Percentiles rank a stretch among this genome's conserved stretches.
phyloP scores from a whole-genome alignment of 2,113 vertebrate species.

The Bubo scandiacus region DNA sequence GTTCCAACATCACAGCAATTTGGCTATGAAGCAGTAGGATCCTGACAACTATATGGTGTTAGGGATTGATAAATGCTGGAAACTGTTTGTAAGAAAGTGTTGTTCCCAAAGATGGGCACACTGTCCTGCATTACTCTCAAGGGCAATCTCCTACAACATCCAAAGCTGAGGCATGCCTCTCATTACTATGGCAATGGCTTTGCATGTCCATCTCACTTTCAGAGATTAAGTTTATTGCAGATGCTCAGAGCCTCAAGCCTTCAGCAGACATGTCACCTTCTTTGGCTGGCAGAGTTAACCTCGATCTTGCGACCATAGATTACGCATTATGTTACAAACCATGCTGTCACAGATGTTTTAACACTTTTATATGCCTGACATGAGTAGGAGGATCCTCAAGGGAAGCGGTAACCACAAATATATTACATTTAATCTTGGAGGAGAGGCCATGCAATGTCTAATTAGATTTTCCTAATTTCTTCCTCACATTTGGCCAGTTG shows the following conservation, averaged over 20 bases:
- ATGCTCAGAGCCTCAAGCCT: neutral
- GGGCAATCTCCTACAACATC: neutral
- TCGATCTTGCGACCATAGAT: neutral
- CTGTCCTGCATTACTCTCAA: neutral
- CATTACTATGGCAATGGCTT: neutral
- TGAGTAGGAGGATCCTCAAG: constrained; percentile 28
- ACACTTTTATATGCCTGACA: neutral
- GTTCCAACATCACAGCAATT: neutral
- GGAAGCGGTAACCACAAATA: constrained; percentile 19
- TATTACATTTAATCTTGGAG: constrained; percentile 18
- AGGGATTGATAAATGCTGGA: neutral
- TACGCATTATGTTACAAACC: neutral
- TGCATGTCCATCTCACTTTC: neutral
- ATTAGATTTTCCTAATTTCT: constrained; percentile 57
- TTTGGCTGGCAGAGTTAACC: neutral
- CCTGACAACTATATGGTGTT: neutral
- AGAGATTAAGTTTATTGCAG: neutral
- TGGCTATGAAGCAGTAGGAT: neutral
- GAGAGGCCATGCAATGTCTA: constrained; percentile 21
- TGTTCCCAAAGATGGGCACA: neutral
- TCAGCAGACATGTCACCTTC: neutral
- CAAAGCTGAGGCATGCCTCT: neutral
- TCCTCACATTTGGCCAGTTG: constrained; percentile 23
- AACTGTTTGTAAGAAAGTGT: neutral
- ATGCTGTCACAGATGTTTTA: constrained; percentile 3